These are phyloP conservation scores for Helostoma temminkii DNA, from an alignment of 2,797 vertebrate species.

Conservation along the genomic window DNA sequence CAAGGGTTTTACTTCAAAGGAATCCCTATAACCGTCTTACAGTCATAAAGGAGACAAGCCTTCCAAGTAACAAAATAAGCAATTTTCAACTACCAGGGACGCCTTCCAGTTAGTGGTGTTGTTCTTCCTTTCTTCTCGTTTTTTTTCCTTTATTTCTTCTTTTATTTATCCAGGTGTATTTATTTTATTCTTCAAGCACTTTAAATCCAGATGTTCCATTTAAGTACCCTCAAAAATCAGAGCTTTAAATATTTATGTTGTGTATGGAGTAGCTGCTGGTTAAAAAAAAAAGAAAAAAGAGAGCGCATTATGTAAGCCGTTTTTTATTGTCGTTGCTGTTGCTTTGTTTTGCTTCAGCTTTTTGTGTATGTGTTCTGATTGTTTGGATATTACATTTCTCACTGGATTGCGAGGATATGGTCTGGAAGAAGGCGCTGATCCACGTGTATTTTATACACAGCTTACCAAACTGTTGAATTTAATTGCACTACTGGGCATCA, in stretches of 20 bases:
- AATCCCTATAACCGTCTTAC: slow-evolving; percentile 84
- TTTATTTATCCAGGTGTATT: slow-evolving; percentile 51
- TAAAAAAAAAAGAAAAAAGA: slow-evolving; percentile 21
- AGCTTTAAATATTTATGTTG: slow-evolving; percentile 79
- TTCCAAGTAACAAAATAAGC: slow-evolving; percentile 87
- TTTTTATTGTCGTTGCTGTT: slow-evolving; percentile 31
- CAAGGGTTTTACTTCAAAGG: slow-evolving; percentile 80
- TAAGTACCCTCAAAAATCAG: slow-evolving; percentile 69
- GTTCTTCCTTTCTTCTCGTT: slow-evolving; percentile 61
- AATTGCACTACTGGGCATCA: slow-evolving; percentile 86
- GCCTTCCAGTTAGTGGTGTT: slow-evolving; percentile 85
- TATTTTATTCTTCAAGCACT: slow-evolving; percentile 80
- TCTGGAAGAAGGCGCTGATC: slow-evolving; percentile 79
- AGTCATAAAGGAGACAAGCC: slow-evolving; percentile 89
- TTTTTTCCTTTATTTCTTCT: slow-evolving; percentile 28
- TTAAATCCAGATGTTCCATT: slow-evolving; percentile 77
- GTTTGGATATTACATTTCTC: slow-evolving; percentile 60
- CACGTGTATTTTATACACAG: slow-evolving; percentile 80
- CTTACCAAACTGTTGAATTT: slow-evolving; percentile 83
- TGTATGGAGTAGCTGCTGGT: slow-evolving; percentile 54
- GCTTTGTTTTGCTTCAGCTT: slow-evolving; percentile 43
- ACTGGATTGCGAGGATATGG: slow-evolving; percentile 66
- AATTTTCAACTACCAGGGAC: slow-evolving; percentile 88
- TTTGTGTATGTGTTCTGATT: slow-evolving; percentile 51
- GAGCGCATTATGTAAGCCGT: slow-evolving; percentile 28